Conservation (phyloP, 1,140 invertebrate genomes). For the Drosophila sp. region DNA sequence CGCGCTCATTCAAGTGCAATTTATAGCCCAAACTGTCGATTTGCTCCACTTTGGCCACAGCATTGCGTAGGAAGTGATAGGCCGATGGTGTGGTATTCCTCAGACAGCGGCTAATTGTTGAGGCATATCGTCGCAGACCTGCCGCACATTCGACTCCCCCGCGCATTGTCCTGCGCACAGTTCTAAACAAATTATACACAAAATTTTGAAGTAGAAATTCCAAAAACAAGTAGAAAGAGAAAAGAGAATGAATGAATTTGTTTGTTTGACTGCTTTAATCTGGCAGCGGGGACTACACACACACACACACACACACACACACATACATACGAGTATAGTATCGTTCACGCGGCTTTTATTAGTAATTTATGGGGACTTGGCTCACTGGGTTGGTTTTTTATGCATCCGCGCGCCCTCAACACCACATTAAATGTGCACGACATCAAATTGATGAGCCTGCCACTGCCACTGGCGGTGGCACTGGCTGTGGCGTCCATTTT, state of each 20-base stretch:
- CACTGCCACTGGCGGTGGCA: constrained; percentile 32
- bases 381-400: constrained; percentile 47
- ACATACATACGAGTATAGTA: background rate
- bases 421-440: constrained; percentile 72
- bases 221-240: background rate
- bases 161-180: background rate
- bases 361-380: constrained; percentile 68
- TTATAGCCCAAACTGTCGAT: constrained; percentile 19
- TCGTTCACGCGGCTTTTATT: constrained; percentile 55
- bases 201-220: background rate
- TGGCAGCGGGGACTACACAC: constrained; percentile 82
- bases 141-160: too few relatives aligned
- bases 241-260: background rate
- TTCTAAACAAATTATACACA: background rate
- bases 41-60: constrained; percentile 35
- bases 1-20: constrained; percentile 37
- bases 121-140: constrained; percentile 6
- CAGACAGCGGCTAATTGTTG: constrained; percentile 36
- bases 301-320: constrained; percentile 67
- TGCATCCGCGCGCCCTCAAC: constrained; percentile 62
- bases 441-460: constrained; percentile 77
- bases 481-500: constrained; percentile 44
- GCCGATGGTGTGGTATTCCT: constrained; percentile 35
- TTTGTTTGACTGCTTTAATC: constrained; percentile 39
- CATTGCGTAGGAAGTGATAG: constrained; percentile 30